Base-by-base conservation (phyloP, 1,140 invertebrate genomes). In the Leptopilina boulardi region DNA sequence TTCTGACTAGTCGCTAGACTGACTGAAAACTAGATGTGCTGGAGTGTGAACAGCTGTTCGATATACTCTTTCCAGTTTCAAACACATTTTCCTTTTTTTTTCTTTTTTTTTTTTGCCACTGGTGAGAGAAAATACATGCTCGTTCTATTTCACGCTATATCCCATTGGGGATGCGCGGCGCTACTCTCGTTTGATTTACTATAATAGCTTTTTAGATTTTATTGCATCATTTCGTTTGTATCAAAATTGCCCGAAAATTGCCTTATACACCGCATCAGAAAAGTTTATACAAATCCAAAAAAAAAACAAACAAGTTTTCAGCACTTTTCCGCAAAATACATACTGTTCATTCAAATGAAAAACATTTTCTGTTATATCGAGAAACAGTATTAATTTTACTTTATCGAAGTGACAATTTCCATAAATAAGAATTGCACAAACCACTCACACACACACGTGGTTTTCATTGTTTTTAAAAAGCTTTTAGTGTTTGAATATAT, bases 111-210 rank as follows among this genome's bases (percentile, higher is more conserved):
- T n/a, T n/a, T 56, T 56, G 9, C 54, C 59, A 66, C 26, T 66
- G 23, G 23, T 30, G 26, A 66, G 26, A 66, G 59, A 66, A 66
- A 66, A 66, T 66, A n/a, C 59, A 66, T 23, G 59, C 26, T 66
- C 59, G 59, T 66, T 30, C 59, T 66, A 66, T 66, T 66, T 66
- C 59, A 66, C 59, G 59, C 26, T 66, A 66, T 66, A 66, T 66
- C 23, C 59, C 59, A 66, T 23, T 30, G 59, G 59, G 59, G 26
- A 56, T 66, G 56, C 30, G 34, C 5, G 5, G 34, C 34, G 34
- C 3, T 38, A 13, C 13, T 23, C 11, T 66, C 26, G 26, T 66
- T 66, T 66, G 59, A 66, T 66, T 66, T 66, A 66, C 59, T 34
- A 66, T 66, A 34, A 34, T 66, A 8, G 23, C 59, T 66, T 66